Evolutionary conservation across 1,140 invertebrate genomes (phyloP).

Genomic region (Aradophagus sp.): DNA sequence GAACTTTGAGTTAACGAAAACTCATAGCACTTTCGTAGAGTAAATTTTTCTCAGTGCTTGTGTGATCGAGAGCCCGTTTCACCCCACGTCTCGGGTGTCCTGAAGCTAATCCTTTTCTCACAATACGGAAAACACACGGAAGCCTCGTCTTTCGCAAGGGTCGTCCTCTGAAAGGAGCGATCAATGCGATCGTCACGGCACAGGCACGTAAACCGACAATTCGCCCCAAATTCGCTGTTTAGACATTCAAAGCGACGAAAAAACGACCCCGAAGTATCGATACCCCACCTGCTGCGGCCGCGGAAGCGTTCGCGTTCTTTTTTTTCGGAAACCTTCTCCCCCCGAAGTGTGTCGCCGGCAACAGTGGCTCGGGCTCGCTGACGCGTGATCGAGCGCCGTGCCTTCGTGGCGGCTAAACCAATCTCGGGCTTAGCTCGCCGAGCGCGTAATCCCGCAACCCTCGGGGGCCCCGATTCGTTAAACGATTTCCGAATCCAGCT

Average conservation of each 20-base stretch:
- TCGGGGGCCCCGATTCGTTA: constrained; percentile 64
- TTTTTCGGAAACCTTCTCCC: constrained; percentile 36
- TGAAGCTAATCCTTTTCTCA: constrained; percentile 72
- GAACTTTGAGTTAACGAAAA: too few species aligned
- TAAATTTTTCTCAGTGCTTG: too few species aligned
- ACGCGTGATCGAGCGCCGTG: constrained; percentile 72
- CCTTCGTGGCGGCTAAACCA: constrained; percentile 73
- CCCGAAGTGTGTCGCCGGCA: constrained; percentile 51
- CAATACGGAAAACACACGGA: constrained; percentile 62
- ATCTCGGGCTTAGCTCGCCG: constrained; percentile 71
- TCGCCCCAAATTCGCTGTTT: constrained; percentile 60
- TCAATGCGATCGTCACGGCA: constrained; percentile 50
- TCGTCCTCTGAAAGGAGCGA: constrained; percentile 15
- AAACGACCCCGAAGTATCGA: constrained; percentile 55
- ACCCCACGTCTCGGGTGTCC: constrained; percentile 31
- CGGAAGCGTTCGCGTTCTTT: constrained; percentile 14
- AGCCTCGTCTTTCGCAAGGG: constrained; percentile 31
- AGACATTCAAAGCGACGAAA: constrained; percentile 38
- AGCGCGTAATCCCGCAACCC: constrained; percentile 64
- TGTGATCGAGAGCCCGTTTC: constrained; percentile 42
- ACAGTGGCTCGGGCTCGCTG: constrained; percentile 63
- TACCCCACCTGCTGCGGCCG: constrained; percentile 64
- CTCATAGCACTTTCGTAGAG: too few species aligned
- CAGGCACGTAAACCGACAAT: constrained; percentile 59
- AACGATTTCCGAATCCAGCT: constrained; percentile 64